Evolutionary conservation across 2,888 invertebrate species (phyloP).

Genomic region (Phalangium opilio): DNA sequence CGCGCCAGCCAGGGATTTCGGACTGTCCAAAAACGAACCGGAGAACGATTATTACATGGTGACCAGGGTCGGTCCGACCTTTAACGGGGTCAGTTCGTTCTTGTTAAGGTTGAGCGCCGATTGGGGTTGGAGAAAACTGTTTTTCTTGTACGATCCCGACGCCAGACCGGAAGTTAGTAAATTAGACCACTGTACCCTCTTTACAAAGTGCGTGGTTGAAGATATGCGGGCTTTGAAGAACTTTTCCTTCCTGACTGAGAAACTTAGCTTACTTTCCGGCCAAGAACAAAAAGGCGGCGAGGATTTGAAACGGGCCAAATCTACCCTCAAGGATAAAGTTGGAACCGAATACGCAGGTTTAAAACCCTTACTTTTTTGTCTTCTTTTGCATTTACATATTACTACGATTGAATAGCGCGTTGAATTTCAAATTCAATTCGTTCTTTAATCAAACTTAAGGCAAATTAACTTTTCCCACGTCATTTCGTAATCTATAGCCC

Average conservation of each 20-base stretch:
- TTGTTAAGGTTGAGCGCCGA: conserved; percentile 3
- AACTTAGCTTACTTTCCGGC: background rate
- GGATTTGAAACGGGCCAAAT: conserved; percentile 26
- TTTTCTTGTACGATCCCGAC: conserved; percentile 7
- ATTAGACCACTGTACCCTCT: conserved; percentile 8
- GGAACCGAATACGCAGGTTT: conserved; percentile 48
- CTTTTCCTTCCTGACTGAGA: conserved; percentile 1
- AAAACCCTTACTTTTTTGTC: background rate
- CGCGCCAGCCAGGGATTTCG: conserved; percentile 63
- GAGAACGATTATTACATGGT: conserved; percentile 63
- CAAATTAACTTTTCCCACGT: background rate
- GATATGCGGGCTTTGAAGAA: background rate
- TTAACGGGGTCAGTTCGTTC: conserved; percentile 11
- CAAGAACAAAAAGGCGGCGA: too few species aligned
- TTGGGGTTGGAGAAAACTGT: conserved; percentile 3
- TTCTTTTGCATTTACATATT: background rate
- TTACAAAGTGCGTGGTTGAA: background rate
- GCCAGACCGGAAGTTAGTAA: conserved; percentile 5
- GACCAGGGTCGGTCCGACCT: conserved; percentile 47
- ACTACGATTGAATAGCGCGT: background rate
- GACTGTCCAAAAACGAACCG: conserved; percentile 48
- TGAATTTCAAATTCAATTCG: background rate
- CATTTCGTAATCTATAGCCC: background rate
- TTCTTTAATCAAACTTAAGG: background rate
- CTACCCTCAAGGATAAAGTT: conserved; percentile 40